Conservation (phyloP, 2,113 vertebrate genomes). For the Heloderma charlesbogerti region DNA sequence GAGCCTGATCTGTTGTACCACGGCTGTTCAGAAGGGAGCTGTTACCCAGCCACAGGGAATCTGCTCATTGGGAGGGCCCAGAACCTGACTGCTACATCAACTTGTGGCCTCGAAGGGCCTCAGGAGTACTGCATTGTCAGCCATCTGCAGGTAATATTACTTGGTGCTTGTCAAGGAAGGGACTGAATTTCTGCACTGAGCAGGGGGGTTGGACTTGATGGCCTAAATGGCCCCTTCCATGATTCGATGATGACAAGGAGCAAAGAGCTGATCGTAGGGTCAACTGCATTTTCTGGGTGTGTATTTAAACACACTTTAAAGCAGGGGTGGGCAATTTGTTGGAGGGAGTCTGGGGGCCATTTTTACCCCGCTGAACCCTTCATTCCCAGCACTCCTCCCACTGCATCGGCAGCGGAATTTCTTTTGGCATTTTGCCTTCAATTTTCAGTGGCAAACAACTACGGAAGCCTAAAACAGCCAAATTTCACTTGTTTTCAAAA, state of each 20-base stretch:
- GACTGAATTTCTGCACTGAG: too few species aligned
- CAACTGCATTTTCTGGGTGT: neutral
- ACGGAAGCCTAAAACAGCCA: too few species aligned
- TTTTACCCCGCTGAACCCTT: too few species aligned
- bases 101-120: constrained; percentile 79
- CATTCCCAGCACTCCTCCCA: too few species aligned
- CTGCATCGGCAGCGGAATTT: too few species aligned
- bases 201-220: too few species aligned
- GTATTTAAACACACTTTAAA: neutral
- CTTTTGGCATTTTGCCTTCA: too few species aligned
- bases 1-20: constrained; percentile 78
- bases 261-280: neutral
- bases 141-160: constrained; percentile 80
- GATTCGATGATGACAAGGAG: neutral
- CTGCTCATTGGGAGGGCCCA: constrained; percentile 77
- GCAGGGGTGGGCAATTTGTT: too few species aligned
- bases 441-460: too few species aligned
- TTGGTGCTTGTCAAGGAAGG: neutral
- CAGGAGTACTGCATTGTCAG: constrained; percentile 88
- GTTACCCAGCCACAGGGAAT: constrained; percentile 76
- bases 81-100: constrained; percentile 81
- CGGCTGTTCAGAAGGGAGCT: constrained; percentile 81
- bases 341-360: too few species aligned
- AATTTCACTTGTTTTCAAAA: too few species aligned
- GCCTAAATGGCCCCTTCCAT: too few species aligned